Conservation (phyloP, 2,888 invertebrate genomes). For the Glomeris marginata region DNA sequence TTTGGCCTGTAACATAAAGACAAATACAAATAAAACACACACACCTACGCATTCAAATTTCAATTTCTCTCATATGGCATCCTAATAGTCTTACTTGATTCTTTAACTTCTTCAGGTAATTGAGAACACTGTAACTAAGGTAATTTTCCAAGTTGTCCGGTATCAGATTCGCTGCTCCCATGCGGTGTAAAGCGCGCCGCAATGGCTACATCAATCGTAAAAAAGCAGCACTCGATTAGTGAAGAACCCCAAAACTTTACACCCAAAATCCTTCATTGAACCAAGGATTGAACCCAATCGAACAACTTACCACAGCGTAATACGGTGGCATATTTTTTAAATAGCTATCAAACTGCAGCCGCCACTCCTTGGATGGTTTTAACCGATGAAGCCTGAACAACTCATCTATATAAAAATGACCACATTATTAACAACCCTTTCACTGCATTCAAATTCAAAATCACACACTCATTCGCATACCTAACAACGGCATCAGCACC, state of each 20-base stretch:
- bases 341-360: conserved; percentile 82
- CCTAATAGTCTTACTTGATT: conserved; percentile 49
- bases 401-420: conserved; percentile 47
- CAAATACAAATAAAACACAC: conserved; percentile 5
- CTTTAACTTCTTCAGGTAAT: conserved; percentile 88
- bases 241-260: too few species aligned
- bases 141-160: conserved; percentile 88
- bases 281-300: too few species aligned
- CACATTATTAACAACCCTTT: too few species aligned
- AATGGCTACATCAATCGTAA: conserved; percentile 73
- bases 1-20: conserved; percentile 20
- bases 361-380: conserved; percentile 85
- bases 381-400: conserved; percentile 80
- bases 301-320: conserved; percentile 54
- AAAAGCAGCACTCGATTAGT: too few species aligned
- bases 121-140: conserved; percentile 79
- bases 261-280: too few species aligned
- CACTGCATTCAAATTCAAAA: neutral
- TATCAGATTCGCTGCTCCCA: conserved; percentile 77
- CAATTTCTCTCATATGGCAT: neutral
- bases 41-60: neutral
- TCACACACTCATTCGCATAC: conserved; percentile 22
- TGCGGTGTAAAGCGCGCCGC: conserved; percentile 72
- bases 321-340: conserved; percentile 93
- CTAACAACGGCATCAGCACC: conserved; percentile 68